phyloP scores from a whole-genome alignment of 2,888 invertebrate species.

The Leptinotarsa tumamoca region DNA sequence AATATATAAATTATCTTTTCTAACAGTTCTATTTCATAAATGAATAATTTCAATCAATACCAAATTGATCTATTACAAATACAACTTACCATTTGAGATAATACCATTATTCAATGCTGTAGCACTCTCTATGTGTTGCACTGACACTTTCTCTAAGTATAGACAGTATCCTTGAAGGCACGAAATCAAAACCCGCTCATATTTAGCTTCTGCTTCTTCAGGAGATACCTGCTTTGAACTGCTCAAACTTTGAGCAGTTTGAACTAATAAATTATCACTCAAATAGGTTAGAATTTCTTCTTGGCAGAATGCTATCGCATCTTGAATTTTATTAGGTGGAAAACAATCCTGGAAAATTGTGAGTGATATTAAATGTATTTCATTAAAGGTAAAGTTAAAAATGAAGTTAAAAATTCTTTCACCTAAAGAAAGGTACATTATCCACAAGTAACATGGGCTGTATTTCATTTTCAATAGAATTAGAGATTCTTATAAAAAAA shows the following conservation, averaged over 20 bases:
- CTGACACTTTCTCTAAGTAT: constrained; percentile 72
- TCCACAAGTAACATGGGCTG: no score
- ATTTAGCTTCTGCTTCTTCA: constrained; percentile 79
- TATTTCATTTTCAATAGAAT: no score
- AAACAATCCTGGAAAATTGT: constrained; percentile 76
- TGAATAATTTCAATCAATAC: neutral
- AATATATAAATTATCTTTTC: no score
- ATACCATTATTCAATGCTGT: constrained; percentile 61
- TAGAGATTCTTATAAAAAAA: no score
- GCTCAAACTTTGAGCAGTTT: constrained; percentile 70
- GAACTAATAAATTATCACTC: constrained; percentile 76
- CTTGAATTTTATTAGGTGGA: constrained; percentile 80
- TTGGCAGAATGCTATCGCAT: constrained; percentile 86
- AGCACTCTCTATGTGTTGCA: constrained; percentile 69
- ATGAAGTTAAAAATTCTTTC: no score
- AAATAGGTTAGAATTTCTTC: constrained; percentile 81
- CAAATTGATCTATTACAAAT: neutral
- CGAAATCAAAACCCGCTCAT: constrained; percentile 74
- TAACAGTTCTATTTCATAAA: no score
- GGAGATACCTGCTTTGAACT: constrained; percentile 69
- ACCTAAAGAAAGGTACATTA: no score
- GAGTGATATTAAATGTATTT: no score
- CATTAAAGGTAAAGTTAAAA: no score
- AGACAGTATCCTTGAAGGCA: constrained; percentile 76
- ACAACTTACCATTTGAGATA: constrained; percentile 64